Percentiles rank a stretch among this genome's conserved stretches.
phyloP scores from a whole-genome alignment of 2,797 vertebrate genomes.

The Silurus lanzhouensis region DNA sequence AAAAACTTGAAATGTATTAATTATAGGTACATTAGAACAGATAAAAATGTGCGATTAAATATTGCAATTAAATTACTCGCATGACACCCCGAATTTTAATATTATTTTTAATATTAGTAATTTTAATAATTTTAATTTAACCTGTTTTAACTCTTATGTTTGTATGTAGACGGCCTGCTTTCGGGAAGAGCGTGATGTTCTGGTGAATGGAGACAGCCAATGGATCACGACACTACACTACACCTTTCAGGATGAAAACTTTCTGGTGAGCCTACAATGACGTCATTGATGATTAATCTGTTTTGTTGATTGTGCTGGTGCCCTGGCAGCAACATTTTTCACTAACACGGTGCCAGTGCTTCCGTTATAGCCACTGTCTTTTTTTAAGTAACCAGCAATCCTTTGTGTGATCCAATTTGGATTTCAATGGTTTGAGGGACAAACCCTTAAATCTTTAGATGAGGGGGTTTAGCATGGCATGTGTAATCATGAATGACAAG shows the following conservation, averaged over 20 bases:
- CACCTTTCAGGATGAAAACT: slow-evolving; percentile 97
- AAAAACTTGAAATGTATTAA: too few species aligned
- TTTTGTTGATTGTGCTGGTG: not conserved
- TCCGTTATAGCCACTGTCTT: not conserved
- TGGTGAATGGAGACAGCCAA: slow-evolving; percentile 95
- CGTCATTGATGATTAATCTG: not conserved
- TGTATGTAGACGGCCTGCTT: slow-evolving; percentile 90
- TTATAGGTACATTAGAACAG: too few species aligned
- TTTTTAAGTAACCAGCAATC: not conserved
- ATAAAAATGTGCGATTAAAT: too few species aligned
- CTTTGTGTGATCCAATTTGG: not conserved
- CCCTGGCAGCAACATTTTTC: not conserved
- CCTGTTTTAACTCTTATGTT: not conserved
- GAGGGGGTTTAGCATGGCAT: not conserved
- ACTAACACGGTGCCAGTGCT: not conserved
- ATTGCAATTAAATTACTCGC: too few species aligned
- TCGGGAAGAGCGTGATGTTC: slow-evolving; percentile 93
- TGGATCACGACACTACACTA: slow-evolving; percentile 99
- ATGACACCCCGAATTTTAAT: too few species aligned
- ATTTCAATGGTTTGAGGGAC: not conserved
- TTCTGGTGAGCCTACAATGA: slow-evolving; percentile 79
- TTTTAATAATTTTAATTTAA: not conserved
- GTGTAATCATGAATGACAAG: not conserved
- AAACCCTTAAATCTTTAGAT: not conserved
- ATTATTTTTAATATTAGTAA: not conserved